Conservation (phyloP, 2,113 vertebrate genomes). For the Piaya cayana region DNA sequence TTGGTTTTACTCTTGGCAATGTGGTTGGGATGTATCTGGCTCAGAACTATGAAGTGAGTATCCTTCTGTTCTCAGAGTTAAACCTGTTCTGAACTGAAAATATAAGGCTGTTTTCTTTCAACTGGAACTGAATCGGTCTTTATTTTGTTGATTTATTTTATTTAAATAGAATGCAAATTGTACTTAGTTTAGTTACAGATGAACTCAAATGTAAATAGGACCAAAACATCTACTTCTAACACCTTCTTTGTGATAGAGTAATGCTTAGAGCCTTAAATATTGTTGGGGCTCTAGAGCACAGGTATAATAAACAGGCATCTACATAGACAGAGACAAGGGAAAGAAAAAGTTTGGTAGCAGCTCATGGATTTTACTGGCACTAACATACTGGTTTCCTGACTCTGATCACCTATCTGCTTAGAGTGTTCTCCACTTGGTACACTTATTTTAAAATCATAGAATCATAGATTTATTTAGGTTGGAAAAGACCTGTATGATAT, state of each 20-base stretch:
- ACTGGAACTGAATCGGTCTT: background rate
- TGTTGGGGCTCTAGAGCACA: background rate
- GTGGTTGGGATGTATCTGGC: conserved; percentile 97
- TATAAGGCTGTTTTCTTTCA: background rate
- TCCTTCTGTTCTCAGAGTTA: background rate
- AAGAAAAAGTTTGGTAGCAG: background rate
- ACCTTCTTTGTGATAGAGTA: background rate
- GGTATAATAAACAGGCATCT: background rate
- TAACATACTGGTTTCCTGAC: background rate
- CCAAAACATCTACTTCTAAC: background rate
- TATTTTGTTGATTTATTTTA: background rate
- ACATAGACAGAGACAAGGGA: background rate
- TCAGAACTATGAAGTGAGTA: conserved; percentile 96
- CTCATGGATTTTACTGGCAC: background rate
- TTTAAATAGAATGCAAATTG: background rate
- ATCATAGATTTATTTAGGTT: too few relatives aligned
- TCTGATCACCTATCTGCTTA: background rate
- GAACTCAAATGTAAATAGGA: background rate
- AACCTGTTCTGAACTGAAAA: background rate
- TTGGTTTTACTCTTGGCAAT: conserved; percentile 94
- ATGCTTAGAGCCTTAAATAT: background rate
- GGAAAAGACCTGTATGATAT: too few relatives aligned
- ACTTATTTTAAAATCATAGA: background rate
- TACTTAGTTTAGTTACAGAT: background rate
- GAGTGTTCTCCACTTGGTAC: background rate